Evolutionary conservation across 1,140 invertebrate genomes (phyloP).

Genomic region (Drosophila tani): DNA sequence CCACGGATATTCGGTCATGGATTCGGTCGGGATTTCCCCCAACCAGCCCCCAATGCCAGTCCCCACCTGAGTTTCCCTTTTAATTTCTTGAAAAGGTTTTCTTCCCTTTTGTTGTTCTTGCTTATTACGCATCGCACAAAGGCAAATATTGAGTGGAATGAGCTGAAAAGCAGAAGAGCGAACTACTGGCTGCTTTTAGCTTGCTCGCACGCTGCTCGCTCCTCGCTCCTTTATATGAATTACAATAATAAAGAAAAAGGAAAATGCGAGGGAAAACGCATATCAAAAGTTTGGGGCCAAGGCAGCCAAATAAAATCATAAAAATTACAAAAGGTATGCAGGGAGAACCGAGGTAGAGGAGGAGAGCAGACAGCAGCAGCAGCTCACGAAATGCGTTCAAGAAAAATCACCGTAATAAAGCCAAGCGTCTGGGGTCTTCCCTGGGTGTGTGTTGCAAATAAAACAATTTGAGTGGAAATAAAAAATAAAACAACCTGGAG

Average conservation of each 20-base stretch:
- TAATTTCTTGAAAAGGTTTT: slow-evolving; percentile 79
- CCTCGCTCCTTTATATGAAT: slow-evolving; percentile 66
- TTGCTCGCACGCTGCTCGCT: background rate
- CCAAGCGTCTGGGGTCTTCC: slow-evolving; percentile 54
- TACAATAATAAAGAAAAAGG: slow-evolving; percentile 76
- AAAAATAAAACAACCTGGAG: slow-evolving; percentile 70
- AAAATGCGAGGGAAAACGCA: slow-evolving; percentile 55
- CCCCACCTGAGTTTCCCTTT: slow-evolving; percentile 55
- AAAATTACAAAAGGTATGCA: slow-evolving; percentile 80
- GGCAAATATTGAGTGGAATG: slow-evolving; percentile 29
- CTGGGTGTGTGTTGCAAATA: slow-evolving; percentile 58
- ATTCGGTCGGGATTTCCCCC: slow-evolving; percentile 10
- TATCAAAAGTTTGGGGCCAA: slow-evolving; percentile 51
- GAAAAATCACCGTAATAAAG: slow-evolving; percentile 83
- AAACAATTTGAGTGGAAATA: slow-evolving; percentile 83
- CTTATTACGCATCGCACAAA: slow-evolving; percentile 65
- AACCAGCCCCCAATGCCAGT: too few species aligned
- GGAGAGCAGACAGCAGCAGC: slow-evolving; percentile 60
- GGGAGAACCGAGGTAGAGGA: slow-evolving; percentile 34
- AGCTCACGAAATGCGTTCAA: slow-evolving; percentile 77
- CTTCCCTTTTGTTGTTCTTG: slow-evolving; percentile 32
- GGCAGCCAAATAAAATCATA: slow-evolving; percentile 75
- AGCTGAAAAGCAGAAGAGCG: slow-evolving; percentile 1
- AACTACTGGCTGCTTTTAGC: slow-evolving; percentile 36
- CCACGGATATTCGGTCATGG: slow-evolving; percentile 59